Conservation (phyloP, 2,113 vertebrate species). For the Geothlypis trichas region DNA sequence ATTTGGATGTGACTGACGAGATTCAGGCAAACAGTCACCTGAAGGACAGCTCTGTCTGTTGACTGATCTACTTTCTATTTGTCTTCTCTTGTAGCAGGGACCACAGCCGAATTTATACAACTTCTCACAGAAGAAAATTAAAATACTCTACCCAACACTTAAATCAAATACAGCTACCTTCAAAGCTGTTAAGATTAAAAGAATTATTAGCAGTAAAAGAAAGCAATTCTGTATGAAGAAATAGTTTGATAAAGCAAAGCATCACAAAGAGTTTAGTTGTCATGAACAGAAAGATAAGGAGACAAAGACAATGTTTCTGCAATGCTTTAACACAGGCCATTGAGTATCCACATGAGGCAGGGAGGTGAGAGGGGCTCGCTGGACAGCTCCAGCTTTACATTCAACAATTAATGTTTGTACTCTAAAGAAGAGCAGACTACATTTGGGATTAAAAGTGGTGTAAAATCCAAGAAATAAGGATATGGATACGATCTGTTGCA, state of each 20-base stretch:
- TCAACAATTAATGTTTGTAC: background rate
- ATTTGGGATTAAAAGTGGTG: background rate
- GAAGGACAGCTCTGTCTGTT: background rate
- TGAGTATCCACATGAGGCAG: background rate
- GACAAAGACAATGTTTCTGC: background rate
- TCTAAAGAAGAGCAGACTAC: background rate
- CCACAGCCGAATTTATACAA: background rate
- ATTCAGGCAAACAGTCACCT: background rate
- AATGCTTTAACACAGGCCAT: background rate
- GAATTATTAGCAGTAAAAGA: background rate
- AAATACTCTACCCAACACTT: background rate
- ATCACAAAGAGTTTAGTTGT: background rate
- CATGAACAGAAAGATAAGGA: background rate
- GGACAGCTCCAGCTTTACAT: slow-evolving; percentile 35
- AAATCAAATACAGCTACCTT: background rate
- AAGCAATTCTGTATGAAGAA: background rate
- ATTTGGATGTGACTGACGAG: background rate
- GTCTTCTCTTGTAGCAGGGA: background rate
- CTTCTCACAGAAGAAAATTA: background rate
- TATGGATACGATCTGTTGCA: background rate
- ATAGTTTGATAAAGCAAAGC: background rate
- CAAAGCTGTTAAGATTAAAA: background rate
- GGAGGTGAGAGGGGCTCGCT: background rate
- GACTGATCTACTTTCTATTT: background rate
- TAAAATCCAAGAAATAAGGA: background rate